Conservation (phyloP, 2,113 vertebrate genomes). For the Hyperopisus bebe region DNA sequence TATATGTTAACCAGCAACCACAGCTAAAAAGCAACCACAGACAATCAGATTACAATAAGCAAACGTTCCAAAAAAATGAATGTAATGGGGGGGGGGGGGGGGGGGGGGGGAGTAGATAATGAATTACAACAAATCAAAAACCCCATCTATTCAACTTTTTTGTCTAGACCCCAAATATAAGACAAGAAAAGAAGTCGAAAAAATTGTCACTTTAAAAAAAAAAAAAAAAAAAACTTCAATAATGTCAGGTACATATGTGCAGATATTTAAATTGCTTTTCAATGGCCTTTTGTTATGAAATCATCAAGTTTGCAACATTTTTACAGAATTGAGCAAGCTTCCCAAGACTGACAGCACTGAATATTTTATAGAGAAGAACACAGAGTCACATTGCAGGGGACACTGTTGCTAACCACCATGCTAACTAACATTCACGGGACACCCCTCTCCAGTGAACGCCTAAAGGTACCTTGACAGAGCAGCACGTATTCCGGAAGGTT, state of each 20-base stretch:
- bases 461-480: constrained; percentile 85
- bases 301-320: neutral
- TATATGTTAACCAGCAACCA: too few relatives aligned
- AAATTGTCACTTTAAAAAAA: too few relatives aligned
- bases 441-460: neutral
- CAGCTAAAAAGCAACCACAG: too few relatives aligned
- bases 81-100: too few relatives aligned
- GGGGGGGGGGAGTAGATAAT: too few relatives aligned
- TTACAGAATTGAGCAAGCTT: neutral
- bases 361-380: neutral
- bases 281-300: neutral
- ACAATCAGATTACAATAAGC: too few relatives aligned
- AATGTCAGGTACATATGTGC: neutral
- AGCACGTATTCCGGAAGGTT: constrained; percentile 91
- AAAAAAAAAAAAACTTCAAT: neutral
- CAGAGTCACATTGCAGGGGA: neutral
- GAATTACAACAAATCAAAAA: too few relatives aligned
- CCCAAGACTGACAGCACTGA: neutral
- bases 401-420: neutral
- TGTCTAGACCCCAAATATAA: too few relatives aligned
- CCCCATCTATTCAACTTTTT: too few relatives aligned
- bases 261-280: neutral
- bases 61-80: too few relatives aligned
- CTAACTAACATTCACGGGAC: neutral
- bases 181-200: neutral